Evolutionary conservation across 1,140 invertebrate species (phyloP).

Genomic region (Arion vulgaris): DNA sequence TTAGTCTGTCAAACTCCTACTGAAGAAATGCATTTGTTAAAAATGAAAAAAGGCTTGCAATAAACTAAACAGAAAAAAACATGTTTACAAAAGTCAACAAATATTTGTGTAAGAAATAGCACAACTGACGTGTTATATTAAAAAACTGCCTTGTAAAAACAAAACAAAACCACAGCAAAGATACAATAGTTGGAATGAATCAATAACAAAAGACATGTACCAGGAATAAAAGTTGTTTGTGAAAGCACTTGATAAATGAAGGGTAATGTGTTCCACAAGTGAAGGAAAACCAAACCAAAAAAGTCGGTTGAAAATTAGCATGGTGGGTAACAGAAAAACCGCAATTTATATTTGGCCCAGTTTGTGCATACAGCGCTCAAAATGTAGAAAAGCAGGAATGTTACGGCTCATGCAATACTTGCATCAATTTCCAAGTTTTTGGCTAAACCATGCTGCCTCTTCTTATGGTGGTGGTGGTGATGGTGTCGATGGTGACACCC

Average conservation of each 20-base stretch:
- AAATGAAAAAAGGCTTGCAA: too few relatives aligned
- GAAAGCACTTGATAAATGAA: background rate
- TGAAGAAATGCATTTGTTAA: too few relatives aligned
- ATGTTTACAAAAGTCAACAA: too few relatives aligned
- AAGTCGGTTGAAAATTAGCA: background rate
- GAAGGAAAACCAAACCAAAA: background rate
- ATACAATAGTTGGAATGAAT: too few relatives aligned
- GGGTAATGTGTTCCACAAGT: background rate
- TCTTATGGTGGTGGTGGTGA: constrained; percentile 27
- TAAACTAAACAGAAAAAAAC: too few relatives aligned
- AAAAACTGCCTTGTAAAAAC: background rate
- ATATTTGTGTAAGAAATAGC: too few relatives aligned
- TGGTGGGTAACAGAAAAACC: background rate
- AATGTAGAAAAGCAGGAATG: background rate
- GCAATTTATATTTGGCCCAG: background rate
- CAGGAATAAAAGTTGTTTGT: too few relatives aligned
- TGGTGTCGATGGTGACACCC: constrained; percentile 16
- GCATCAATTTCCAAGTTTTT: background rate
- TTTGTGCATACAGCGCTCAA: background rate
- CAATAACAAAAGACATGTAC: too few relatives aligned
- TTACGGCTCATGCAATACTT: constrained; percentile 22
- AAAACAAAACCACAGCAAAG: background rate
- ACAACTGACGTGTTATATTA: too few relatives aligned
- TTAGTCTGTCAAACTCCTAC: too few relatives aligned
- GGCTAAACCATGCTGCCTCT: background rate